phyloP scores from a whole-genome alignment of 2,113 vertebrate species.

The Ellobius talpinus region DNA sequence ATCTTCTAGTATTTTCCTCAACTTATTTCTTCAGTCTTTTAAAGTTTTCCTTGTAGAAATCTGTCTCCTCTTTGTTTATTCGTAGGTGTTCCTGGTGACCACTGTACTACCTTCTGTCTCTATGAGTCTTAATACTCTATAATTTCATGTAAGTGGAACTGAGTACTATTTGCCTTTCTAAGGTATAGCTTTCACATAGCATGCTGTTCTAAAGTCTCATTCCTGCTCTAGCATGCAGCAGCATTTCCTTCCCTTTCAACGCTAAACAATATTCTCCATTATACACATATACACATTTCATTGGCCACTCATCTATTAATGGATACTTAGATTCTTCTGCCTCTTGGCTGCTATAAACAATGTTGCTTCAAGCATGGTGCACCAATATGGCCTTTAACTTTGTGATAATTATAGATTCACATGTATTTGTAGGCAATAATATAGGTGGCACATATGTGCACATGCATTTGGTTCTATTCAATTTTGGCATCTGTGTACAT shows the following conservation, averaged over 20 bases:
- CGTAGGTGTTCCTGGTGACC: not conserved
- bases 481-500: not conserved
- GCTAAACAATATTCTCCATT: not conserved
- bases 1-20: not conserved
- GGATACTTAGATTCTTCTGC: not conserved
- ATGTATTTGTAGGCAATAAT: not conserved
- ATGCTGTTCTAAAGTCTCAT: not conserved
- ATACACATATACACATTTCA: not conserved
- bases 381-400: not conserved
- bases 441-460: not conserved
- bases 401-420: not conserved
- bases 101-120: not conserved
- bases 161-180: not conserved
- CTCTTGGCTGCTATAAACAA: not conserved
- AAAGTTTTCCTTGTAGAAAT: not conserved
- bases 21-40: not conserved
- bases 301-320: not conserved
- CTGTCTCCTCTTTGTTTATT: not conserved
- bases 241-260: not conserved
- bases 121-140: not conserved
- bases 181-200: not conserved
- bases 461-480: not conserved
- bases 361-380: not conserved
- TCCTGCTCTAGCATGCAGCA: not conserved
- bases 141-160: not conserved